Conservation (phyloP, 2,888 invertebrate genomes). For the Caenorhabditis zanzibari region DNA sequence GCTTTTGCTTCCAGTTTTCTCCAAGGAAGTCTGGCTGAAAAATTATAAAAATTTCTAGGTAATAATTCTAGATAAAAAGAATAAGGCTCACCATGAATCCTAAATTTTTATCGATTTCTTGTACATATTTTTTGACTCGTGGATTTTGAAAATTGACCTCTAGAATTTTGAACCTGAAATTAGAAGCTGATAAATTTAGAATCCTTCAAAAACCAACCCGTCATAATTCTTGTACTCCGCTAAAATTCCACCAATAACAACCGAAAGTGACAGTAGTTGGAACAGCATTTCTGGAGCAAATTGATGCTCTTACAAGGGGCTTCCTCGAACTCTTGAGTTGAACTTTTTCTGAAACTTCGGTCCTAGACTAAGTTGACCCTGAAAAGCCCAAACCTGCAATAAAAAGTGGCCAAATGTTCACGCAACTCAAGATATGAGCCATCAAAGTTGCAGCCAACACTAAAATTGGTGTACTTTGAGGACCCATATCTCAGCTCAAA, state of each 20-base stretch:
- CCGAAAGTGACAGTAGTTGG: conserved; percentile 1
- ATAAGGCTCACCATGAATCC: conserved; percentile 61
- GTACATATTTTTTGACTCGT: conserved; percentile 43
- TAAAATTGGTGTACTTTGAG: too few species aligned
- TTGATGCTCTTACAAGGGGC: background rate
- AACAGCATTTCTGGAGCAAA: conserved; percentile 40
- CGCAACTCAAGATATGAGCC: too few species aligned
- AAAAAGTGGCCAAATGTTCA: too few species aligned
- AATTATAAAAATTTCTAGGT: too few species aligned
- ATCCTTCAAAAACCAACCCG: conserved; percentile 12
- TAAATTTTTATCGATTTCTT: conserved; percentile 54
- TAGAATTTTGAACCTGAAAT: conserved; percentile 58
- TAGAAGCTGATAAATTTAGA: background rate
- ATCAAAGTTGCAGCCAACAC: too few species aligned
- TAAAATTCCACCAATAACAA: conserved; percentile 3
- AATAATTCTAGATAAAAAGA: too few species aligned
- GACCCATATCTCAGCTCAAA: too few species aligned
- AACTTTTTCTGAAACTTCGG: too few species aligned
- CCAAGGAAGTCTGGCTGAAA: conserved; percentile 67
- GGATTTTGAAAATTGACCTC: conserved; percentile 47
- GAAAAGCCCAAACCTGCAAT: too few species aligned
- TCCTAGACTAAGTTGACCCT: too few species aligned
- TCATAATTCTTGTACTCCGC: conserved; percentile 47
- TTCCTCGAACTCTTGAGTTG: too few species aligned
- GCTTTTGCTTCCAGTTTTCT: conserved; percentile 54